These are phyloP conservation scores for Himantopus leucocephalus DNA, from an alignment of 2,113 vertebrate genomes.

Conservation along the genomic window DNA sequence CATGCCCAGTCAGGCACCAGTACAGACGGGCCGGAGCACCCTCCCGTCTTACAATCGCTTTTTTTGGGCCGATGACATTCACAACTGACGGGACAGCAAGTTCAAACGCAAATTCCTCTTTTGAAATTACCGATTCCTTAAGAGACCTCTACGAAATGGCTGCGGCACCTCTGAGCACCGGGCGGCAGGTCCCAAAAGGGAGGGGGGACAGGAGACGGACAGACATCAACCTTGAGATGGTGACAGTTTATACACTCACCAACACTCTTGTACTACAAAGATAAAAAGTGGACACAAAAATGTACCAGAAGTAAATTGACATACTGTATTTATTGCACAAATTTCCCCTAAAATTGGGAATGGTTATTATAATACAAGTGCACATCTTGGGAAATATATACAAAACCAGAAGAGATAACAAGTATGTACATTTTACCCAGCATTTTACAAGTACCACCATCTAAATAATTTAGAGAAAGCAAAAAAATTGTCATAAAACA, in stretches of 20 bases:
- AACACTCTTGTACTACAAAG: accelerated
- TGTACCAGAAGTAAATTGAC: conserved; percentile 65
- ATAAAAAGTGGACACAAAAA: not conserved
- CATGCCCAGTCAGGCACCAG: accelerated
- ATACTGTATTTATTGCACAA: conserved; percentile 98
- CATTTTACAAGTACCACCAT: conserved; percentile 78
- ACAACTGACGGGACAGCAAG: not conserved
- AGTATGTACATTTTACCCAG: conserved; percentile 90
- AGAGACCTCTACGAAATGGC: accelerated
- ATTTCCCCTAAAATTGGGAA: conserved; percentile 98
- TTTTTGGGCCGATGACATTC: not conserved
- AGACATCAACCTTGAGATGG: not conserved
- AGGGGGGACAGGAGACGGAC: accelerated
- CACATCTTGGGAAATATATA: conserved; percentile 90
- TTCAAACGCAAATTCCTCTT: not conserved
- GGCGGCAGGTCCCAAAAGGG: not conserved
- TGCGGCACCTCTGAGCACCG: not conserved
- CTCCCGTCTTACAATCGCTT: accelerated
- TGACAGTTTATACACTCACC: accelerated
- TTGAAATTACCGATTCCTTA: not conserved
- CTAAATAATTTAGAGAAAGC: conserved; percentile 91
- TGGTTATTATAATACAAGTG: conserved; percentile 86
- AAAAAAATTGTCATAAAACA: conserved; percentile 72
- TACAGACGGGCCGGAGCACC: not conserved
- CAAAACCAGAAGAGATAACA: conserved; percentile 85